A percentile compares a stretch with the other conserved stretches of the same genome.
Evolutionary conservation across 1,140 invertebrate species (phyloP).

Genomic region (Oncopodura yosiiana): DNA sequence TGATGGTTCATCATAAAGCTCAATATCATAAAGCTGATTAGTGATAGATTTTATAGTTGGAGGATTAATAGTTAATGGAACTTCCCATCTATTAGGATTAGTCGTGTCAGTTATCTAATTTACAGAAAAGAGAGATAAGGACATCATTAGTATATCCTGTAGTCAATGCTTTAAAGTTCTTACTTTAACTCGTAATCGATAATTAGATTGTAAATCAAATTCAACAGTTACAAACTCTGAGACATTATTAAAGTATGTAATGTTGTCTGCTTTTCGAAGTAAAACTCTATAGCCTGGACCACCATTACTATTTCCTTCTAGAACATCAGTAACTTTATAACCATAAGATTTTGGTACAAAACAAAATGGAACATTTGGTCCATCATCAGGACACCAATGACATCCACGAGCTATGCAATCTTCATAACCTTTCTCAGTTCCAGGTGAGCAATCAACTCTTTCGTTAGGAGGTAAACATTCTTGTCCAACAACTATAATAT

Average conservation of each 20-base stretch:
- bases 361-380: slow-evolving; percentile 51
- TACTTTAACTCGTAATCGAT: slow-evolving; percentile 24
- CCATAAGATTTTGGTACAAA: slow-evolving; percentile 58
- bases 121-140: not conserved
- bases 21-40: slow-evolving; percentile 17
- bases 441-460: too few species aligned
- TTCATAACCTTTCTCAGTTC: too few species aligned
- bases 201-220: slow-evolving; percentile 24
- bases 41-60: not conserved
- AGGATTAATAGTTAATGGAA: slow-evolving; percentile 20
- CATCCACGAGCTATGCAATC: slow-evolving; percentile 58
- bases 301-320: not conserved
- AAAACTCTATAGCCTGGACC: slow-evolving; percentile 8
- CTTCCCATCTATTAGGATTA: slow-evolving; percentile 13
- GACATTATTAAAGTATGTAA: slow-evolving; percentile 4
- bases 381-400: slow-evolving; percentile 48
- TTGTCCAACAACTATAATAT: too few species aligned
- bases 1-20: slow-evolving; percentile 7
- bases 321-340: slow-evolving; percentile 11
- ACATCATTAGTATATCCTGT: too few species aligned
- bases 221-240: not conserved
- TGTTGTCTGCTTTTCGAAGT: not conserved
- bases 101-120: slow-evolving; percentile 6
- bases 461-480: too few species aligned
- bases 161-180: too few species aligned